Base-by-base conservation (phyloP, 2,113 vertebrate species). In the Ptilorrhoa leucosticta region DNA sequence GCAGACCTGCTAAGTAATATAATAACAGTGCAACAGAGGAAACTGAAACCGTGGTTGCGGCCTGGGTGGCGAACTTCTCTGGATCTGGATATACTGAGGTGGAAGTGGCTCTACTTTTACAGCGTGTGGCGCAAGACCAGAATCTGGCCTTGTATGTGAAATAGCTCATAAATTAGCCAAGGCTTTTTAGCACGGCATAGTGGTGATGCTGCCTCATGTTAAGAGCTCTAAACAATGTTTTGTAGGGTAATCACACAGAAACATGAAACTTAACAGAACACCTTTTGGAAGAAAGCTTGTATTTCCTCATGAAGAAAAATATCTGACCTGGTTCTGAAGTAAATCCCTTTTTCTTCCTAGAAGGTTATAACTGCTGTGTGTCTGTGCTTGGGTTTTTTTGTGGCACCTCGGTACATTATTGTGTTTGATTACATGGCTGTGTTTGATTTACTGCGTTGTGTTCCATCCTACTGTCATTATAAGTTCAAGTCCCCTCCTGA, bases 1-100 rank as follows among this genome's bases (percentile, higher is more conserved):
- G 51, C 95, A 91, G 85, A 95, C 78, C 78, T 95, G 83, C 94
- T 92, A 96, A 95, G 54, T 90, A 90, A 93, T 89, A 30, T 48
- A 87, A 86, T 93, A 85, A 93, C 69, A 56, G 75, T 9, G 15
- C 83, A 79, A 33, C 26, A 91, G 87, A 95, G 84, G 91, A 94
- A 96, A 87, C 90, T 51, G 42, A 94, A 95, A 72, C 72, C 1
- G 0, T 73, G 27, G 40, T 12, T 37, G 50, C 39, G 45, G 69
- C 72, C 76, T 3, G 18, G 56, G 50, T 45, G 64, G 64, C 7
- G 11, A 80, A 66, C 54, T 77, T 90, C 39, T 47, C 81, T 94
- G 66, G 65, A 78, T 71, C 80, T 94, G 89, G 66, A n/a, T 69
- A 28, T 54, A 50, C 24, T 71, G 84, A 61, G 50, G 50, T 88